These are phyloP conservation scores for Seira ritae DNA, from an alignment of 2,888 invertebrate species.

Conservation along the genomic window DNA sequence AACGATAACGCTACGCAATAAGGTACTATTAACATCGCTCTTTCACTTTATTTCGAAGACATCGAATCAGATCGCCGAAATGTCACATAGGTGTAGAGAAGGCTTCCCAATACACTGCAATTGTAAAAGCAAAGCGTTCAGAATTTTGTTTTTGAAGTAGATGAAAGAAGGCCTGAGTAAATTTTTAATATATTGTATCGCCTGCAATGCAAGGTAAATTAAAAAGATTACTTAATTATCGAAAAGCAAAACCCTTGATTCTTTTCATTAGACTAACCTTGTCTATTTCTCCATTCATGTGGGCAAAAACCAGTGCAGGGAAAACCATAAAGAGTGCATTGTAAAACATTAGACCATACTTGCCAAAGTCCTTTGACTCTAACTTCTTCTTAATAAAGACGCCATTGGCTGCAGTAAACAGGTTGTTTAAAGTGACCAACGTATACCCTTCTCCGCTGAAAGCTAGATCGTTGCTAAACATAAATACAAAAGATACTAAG, in stretches of 20 bases:
- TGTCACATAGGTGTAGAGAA: slow-evolving; percentile 91
- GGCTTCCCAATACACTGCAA: slow-evolving; percentile 83
- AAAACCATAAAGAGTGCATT: slow-evolving; percentile 92
- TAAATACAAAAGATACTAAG: background rate
- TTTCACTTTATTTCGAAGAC: slow-evolving; percentile 43
- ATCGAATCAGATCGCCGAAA: slow-evolving; percentile 80
- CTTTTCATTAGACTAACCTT: slow-evolving; percentile 75
- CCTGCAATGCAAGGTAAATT: background rate
- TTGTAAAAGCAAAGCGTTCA: slow-evolving; percentile 52
- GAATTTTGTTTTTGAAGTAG: background rate
- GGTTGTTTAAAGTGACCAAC: slow-evolving; percentile 93
- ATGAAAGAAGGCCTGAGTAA: background rate
- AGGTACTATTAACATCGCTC: too few relatives aligned
- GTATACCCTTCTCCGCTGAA: slow-evolving; percentile 94
- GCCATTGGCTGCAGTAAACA: slow-evolving; percentile 97
- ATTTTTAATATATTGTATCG: background rate
- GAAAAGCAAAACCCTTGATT: too few relatives aligned
- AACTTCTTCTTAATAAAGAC: slow-evolving; percentile 95
- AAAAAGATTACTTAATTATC: background rate
- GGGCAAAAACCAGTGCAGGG: slow-evolving; percentile 84
- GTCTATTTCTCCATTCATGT: slow-evolving; percentile 85
- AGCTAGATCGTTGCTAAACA: slow-evolving; percentile 85
- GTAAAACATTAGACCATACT: slow-evolving; percentile 94
- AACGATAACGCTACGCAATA: too few relatives aligned
- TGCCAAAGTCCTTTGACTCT: slow-evolving; percentile 93